phyloP scores from a whole-genome alignment of 1,140 invertebrate genomes.

The Danaus plexippus region DNA sequence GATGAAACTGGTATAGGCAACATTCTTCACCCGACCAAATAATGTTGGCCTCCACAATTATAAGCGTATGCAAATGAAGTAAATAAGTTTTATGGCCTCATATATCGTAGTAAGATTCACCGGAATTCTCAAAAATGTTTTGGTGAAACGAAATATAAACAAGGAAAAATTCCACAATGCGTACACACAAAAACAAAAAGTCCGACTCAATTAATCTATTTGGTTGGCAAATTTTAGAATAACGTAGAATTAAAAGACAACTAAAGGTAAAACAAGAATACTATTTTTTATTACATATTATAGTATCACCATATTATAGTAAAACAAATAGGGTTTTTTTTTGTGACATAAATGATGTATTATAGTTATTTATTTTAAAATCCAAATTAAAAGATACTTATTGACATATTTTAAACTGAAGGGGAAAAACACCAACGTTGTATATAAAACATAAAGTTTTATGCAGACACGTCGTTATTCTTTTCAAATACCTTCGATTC shows the following conservation, averaged over 20 bases:
- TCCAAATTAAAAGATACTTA: no score
- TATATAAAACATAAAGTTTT: constrained; percentile 8
- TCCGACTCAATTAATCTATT: constrained; percentile 2
- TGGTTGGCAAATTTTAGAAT: no score
- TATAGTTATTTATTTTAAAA: no score
- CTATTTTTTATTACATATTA: constrained; percentile 57
- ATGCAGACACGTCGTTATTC: constrained; percentile 25
- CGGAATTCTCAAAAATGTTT: constrained; percentile 11
- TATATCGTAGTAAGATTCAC: constrained; percentile 18
- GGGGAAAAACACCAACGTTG: neutral
- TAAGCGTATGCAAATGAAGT: constrained; percentile 24
- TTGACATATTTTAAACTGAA: no score
- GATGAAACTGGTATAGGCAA: constrained; percentile 50
- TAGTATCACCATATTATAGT: constrained; percentile 20
- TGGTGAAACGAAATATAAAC: constrained; percentile 11
- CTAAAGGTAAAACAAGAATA: constrained; percentile 57
- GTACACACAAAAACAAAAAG: constrained; percentile 6
- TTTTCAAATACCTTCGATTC: constrained; percentile 18
- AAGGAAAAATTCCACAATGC: no score
- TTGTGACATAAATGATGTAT: no score
- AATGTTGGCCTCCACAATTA: constrained; percentile 17
- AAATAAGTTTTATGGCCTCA: constrained; percentile 25
- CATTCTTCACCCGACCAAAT: constrained; percentile 39
- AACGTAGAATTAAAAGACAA: no score
- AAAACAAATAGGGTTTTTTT: no score